phyloP scores from a whole-genome alignment of 30 jellyfish, hydroid and myxozoan species.

The Aurelia sp. region DNA sequence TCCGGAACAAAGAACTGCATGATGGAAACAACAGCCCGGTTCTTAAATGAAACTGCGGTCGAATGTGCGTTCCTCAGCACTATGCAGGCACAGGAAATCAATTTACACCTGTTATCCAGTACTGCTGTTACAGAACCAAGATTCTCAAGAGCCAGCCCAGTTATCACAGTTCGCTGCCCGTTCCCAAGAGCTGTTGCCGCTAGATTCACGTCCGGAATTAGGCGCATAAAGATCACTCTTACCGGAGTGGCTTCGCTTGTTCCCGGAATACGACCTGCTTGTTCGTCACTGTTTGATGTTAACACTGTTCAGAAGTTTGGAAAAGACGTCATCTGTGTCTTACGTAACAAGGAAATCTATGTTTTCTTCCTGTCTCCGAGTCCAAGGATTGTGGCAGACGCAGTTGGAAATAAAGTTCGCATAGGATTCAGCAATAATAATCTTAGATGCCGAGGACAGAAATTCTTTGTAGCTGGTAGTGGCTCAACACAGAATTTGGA shows the following conservation, averaged over 20 bases:
- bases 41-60: conserved; percentile 44
- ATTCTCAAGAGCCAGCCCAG: conserved; percentile 15
- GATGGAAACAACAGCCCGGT: conserved; percentile 14
- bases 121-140: conserved; percentile 40
- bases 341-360: no score
- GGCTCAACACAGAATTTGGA: neutral
- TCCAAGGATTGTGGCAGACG: neutral
- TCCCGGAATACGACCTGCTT: conserved; percentile 1
- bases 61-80: conserved; percentile 8
- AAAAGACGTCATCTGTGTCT: no score
- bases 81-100: conserved; percentile 14
- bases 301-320: conserved; percentile 22
- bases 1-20: neutral
- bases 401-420: conserved; percentile 3
- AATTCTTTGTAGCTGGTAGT: conserved; percentile 24
- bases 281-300: conserved; percentile 20
- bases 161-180: neutral
- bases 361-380: no score
- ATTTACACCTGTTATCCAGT: conserved; percentile 33
- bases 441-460: conserved; percentile 26
- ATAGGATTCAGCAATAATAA: neutral
- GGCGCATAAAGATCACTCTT: conserved; percentile 16
- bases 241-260: conserved; percentile 14
- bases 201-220: neutral
- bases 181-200: conserved; percentile 43